Evolutionary conservation across 2,797 vertebrate species (phyloP).

Genomic region (Clarias laeviceps): DNA sequence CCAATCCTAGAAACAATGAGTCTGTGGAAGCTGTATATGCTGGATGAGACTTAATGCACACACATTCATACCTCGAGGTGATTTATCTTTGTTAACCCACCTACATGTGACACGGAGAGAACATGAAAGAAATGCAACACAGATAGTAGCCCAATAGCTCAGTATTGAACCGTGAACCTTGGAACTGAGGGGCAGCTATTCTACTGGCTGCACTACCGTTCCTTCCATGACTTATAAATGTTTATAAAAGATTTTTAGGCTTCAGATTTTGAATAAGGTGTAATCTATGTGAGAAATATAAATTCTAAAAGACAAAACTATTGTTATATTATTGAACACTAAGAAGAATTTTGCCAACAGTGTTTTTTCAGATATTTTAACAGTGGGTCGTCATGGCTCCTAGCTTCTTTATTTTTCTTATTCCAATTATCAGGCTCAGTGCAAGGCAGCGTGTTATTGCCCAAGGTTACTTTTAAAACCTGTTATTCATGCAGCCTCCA

Average conservation of each 20-base stretch:
- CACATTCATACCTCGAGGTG: neutral
- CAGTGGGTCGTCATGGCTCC: slow-evolving; percentile 51
- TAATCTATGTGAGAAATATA: neutral
- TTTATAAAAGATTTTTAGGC: neutral
- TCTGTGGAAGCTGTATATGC: neutral
- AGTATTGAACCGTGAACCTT: neutral
- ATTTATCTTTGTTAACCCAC: neutral
- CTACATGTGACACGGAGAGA: neutral
- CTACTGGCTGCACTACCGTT: too few relatives aligned
- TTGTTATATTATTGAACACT: neutral
- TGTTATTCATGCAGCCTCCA: slow-evolving; percentile 16
- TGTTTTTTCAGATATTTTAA: neutral
- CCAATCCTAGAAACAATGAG: neutral
- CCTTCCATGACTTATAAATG: neutral
- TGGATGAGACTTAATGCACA: neutral
- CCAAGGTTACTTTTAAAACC: slow-evolving; percentile 52
- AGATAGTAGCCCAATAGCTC: neutral
- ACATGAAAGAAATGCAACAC: neutral
- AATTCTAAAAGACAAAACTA: neutral
- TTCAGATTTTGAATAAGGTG: neutral
- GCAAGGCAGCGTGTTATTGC: slow-evolving; percentile 40
- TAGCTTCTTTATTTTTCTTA: slow-evolving; percentile 58
- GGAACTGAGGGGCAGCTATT: neutral
- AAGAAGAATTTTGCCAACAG: neutral
- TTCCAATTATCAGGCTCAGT: slow-evolving; percentile 51